Percentiles rank a stretch among this genome's conserved stretches.
phyloP scores from a whole-genome alignment of 2,797 vertebrate species.

The Rhodeus uyekii region DNA sequence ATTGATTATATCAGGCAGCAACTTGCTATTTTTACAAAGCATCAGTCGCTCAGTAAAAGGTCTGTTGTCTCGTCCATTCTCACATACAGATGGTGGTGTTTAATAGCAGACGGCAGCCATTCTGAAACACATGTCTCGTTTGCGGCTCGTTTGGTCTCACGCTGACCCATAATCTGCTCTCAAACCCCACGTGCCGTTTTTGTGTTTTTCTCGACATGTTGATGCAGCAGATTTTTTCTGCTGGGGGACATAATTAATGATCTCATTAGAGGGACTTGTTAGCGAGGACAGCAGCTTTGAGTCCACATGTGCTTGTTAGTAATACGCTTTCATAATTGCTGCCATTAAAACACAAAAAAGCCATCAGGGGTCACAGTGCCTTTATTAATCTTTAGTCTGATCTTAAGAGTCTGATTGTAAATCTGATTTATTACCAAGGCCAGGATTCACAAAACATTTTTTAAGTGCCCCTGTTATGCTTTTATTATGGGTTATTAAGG shows the following conservation, averaged over 20 bases:
- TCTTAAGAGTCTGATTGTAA: background rate
- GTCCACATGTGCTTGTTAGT: constrained; percentile 73
- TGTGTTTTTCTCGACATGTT: constrained; percentile 47
- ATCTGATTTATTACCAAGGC: background rate
- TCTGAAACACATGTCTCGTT: background rate
- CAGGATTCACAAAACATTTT: background rate
- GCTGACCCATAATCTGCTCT: constrained; percentile 27
- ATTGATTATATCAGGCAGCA: background rate
- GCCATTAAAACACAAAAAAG: constrained; percentile 43
- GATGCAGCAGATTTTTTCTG: constrained; percentile 62
- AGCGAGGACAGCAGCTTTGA: constrained; percentile 68
- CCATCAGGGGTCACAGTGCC: constrained; percentile 51
- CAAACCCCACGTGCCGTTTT: background rate
- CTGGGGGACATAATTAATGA: constrained; percentile 69
- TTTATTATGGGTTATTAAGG: too few relatives aligned
- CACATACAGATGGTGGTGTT: background rate
- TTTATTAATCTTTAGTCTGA: background rate
- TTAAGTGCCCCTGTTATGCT: background rate
- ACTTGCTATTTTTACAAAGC: background rate
- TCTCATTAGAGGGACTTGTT: constrained; percentile 73
- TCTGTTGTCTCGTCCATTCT: background rate
- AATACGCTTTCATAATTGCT: constrained; percentile 71
- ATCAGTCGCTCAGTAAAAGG: background rate
- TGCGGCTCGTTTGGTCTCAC: background rate
- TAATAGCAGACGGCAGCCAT: background rate